phyloP scores from a whole-genome alignment of 2,888 invertebrate species.

The Kryphioiulus occultus region DNA sequence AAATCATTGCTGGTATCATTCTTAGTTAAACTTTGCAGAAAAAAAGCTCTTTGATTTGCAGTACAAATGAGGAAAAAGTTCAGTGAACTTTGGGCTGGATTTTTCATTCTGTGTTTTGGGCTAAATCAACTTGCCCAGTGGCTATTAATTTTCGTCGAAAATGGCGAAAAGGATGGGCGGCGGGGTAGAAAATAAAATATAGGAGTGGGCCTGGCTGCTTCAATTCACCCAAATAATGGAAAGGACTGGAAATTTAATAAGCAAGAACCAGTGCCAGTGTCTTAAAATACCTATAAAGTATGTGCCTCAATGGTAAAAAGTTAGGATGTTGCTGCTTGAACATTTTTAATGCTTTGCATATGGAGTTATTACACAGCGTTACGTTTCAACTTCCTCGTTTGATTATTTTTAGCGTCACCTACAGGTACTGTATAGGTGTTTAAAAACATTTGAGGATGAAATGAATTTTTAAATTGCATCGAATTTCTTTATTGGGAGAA shows the following conservation, averaged over 20 bases:
- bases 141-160: not conserved
- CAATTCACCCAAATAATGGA: not conserved
- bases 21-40: not conserved
- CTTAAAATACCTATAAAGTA: not conserved
- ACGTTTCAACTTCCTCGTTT: too few species aligned
- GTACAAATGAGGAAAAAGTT: conserved; percentile 32
- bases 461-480: too few species aligned
- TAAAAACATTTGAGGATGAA: too few species aligned
- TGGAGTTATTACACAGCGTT: too few species aligned
- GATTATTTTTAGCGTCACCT: too few species aligned
- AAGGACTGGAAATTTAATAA: not conserved
- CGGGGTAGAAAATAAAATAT: not conserved
- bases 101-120: conserved; percentile 20
- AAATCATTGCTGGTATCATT: conserved; percentile 27
- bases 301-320: too few species aligned
- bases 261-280: not conserved
- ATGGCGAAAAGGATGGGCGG: not conserved
- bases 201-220: not conserved
- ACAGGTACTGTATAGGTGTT: too few species aligned
- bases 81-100: conserved; percentile 26
- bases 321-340: too few species aligned
- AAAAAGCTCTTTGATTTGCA: conserved; percentile 8
- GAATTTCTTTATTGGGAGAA: too few species aligned
- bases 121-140: conserved; percentile 9
- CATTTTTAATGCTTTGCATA: too few species aligned